Percentiles rank a stretch among this genome's conserved stretches.
Evolutionary conservation across 2,113 vertebrate genomes (phyloP).

Genomic region (Hylia prasina): DNA sequence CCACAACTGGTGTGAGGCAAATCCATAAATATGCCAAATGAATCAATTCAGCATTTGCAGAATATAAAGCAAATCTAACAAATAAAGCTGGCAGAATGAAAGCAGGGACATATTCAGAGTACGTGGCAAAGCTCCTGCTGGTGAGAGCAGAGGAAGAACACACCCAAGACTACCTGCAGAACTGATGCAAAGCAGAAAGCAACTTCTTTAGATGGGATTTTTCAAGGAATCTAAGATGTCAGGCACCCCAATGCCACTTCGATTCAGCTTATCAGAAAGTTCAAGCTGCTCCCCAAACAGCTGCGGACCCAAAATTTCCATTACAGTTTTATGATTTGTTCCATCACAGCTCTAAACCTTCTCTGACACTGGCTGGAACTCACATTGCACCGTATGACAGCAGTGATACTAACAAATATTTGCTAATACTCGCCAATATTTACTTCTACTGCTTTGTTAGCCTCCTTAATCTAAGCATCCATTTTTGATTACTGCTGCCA

Average conservation of each 20-base stretch:
- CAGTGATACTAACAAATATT: conserved; percentile 18
- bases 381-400: neutral
- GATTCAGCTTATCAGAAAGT: neutral
- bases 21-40: neutral
- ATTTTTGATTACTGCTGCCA: conserved; percentile 6
- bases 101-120: neutral
- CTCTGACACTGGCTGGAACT: neutral
- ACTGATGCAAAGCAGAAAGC: neutral
- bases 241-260: neutral
- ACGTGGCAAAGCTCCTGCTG: neutral
- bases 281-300: neutral
- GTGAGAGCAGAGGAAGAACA: neutral
- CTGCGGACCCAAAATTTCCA: neutral
- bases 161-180: neutral
- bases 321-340: neutral
- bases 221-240: neutral
- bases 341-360: neutral
- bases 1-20: neutral
- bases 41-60: neutral
- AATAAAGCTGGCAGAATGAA: neutral
- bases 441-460: neutral
- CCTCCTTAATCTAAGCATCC: neutral
- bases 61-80: neutral
- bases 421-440: conserved; percentile 38
- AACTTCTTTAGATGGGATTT: neutral